Conservation (phyloP, 2,888 invertebrate genomes). For the Noctua janthe region DNA sequence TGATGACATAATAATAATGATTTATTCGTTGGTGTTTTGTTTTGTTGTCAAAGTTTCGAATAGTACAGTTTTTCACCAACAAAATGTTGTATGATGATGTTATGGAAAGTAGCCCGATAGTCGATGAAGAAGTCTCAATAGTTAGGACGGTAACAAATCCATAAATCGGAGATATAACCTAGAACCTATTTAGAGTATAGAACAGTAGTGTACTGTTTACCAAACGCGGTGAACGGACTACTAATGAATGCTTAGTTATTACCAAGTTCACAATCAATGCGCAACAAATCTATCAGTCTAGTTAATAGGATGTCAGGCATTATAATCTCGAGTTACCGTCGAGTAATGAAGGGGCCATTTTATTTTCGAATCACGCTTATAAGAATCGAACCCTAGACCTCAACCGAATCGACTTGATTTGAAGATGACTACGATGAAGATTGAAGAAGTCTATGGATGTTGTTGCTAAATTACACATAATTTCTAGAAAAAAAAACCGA, state of each 20-base stretch:
- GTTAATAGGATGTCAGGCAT: neutral
- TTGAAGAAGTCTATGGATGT: too few relatives aligned
- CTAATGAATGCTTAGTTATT: conserved; percentile 19
- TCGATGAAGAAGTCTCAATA: neutral
- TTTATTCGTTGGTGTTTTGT: neutral
- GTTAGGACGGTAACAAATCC: neutral
- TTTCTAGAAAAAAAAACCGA: neutral
- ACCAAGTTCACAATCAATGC: conserved; percentile 8
- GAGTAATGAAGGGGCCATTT: neutral
- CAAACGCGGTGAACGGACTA: conserved; percentile 32
- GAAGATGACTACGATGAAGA: neutral
- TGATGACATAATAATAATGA: conserved; percentile 1
- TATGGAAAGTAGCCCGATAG: neutral
- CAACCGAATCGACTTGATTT: neutral
- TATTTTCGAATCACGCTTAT: conserved; percentile 9
- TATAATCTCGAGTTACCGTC: neutral
- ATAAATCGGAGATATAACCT: conserved; percentile 12
- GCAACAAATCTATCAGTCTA: conserved; percentile 17
- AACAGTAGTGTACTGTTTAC: conserved; percentile 22
- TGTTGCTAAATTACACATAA: neutral
- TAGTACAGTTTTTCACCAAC: neutral
- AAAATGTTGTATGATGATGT: neutral
- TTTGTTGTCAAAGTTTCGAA: neutral
- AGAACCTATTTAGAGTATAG: neutral
- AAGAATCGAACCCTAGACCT: conserved; percentile 47